Evolutionary conservation across 2,888 invertebrate species (phyloP), one percentile per base, ranked within the genome.

Genomic region (Geotrupes spiniger): DNA sequence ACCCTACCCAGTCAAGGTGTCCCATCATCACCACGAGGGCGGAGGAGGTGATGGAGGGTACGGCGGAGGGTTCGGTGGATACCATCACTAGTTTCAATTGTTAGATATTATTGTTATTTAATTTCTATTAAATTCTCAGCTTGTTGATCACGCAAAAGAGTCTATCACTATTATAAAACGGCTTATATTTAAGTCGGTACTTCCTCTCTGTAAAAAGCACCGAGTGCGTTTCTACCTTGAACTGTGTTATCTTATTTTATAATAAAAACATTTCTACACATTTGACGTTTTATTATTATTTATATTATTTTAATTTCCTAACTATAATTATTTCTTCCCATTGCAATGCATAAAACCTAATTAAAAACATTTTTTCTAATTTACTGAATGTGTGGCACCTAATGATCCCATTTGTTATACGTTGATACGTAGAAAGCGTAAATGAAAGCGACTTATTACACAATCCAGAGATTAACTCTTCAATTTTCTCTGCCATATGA

Each of bases 1-100:
- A 14, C 86, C 84, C 48, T 76, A 79, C 15, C 79, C 80, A 60
- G 72, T 84, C 42, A 82, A 83, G 66, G 76, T 81, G 42, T 77
- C 77, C 55, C 74, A 76, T 51, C 78, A 80, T 38, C 67, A 68
- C 21, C 69, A 74, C 59, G 56, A 66, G 37, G 78, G 81, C 56
- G 76, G 77, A 72, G 62, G 54, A 26, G 31, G 31, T 12, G 8
- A 12, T 12, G 31, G 8, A n/a, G 14, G 57, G 56, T 31, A 46
- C 51, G 17, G 49, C 29, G 27, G 14, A 33, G 31, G 31, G 12
- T 21, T 4, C 6, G 33, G 33, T 26, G 52, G 46, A 41, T 54
- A 50, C 50, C 49, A 52, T 36, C 48, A 55, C 33, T 45, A 40
- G 40, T 27, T 21, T 33, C 46, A 46, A 39, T 31, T 31, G 45